Evolutionary conservation across 2,113 vertebrate genomes (phyloP), one percentile per base, ranked within the genome.

Genomic region (Eleginops maclovinus): DNA sequence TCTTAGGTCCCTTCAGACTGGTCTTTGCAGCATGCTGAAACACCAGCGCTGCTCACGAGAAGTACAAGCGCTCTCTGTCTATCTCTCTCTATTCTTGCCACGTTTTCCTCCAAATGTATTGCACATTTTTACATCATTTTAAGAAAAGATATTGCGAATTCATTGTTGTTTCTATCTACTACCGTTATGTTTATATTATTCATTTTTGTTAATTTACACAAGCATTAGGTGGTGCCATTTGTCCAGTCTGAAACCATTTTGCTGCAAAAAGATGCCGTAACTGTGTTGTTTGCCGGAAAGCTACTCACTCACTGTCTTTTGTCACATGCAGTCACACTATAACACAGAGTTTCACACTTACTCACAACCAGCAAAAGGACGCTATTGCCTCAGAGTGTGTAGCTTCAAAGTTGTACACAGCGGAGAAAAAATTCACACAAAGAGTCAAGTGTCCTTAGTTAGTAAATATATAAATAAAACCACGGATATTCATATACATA

Each of bases 11-110:
- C 81, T 50, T 66, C 80, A 84, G 87, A 79, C 85, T 73, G 60
- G 77, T 63, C 81, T 67, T 68, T 74, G 68, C 82, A 79, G 63
- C 60, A 54, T 46, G 78, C 73, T 87, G 81, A 87, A 77, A 84
- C 86, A 72, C 70, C 59, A 53, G 68, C 69, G 21, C 65, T 55
- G 53, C 65, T 72, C 81, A 75, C 74, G 64, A 87, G 83, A 81
- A 76, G 85, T 75, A 76, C 74, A 79, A 79, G 64, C 46, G 36
- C 26, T 36, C 54, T 24, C 59, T 71, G 51, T 64, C 4, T 50
- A 19, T 60, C 51, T n/a, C 47, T 41, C 59, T 15, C 28, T 68
- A 17, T 51, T 64, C 14, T 68, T 22, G 17, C 68, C 31, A 36
- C 31, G 31, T 36, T 36, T 36, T 36, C 31, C 6, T 36, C 31